Conservation (phyloP, 2,888 invertebrate genomes). For the Eurytoma adleriae region DNA sequence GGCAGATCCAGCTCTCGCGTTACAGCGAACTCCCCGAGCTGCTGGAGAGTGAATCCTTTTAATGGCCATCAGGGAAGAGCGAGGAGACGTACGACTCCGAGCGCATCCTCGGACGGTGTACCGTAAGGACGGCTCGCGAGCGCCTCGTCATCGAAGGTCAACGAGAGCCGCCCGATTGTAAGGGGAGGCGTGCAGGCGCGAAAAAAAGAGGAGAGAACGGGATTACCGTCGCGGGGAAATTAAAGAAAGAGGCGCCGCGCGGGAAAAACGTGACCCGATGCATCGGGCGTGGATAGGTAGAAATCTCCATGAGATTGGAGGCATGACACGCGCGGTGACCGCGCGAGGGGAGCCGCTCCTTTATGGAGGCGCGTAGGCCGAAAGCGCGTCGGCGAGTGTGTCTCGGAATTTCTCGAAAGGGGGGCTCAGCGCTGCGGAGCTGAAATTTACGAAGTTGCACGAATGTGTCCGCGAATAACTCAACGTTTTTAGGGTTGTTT, state of each 20-base stretch:
- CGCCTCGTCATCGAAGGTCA: not conserved
- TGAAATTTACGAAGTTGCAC: constrained; percentile 53
- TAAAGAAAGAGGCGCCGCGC: not conserved
- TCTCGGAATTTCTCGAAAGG: constrained; percentile 21
- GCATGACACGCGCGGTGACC: not conserved
- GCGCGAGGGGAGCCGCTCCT: not conserved
- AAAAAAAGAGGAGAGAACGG: not conserved
- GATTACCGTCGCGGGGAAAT: constrained; percentile 42
- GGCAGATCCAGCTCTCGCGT: constrained; percentile 32
- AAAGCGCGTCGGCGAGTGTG: not conserved
- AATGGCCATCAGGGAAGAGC: not conserved
- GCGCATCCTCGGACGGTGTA: constrained; percentile 35
- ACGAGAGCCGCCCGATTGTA: not conserved
- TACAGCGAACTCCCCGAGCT: constrained; percentile 53
- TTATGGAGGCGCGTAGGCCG: not conserved
- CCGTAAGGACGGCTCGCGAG: constrained; percentile 52
- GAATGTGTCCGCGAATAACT: constrained; percentile 53
- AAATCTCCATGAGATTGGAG: constrained; percentile 26
- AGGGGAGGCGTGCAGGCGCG: not conserved
- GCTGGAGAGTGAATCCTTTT: constrained; percentile 56
- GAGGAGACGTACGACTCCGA: not conserved
- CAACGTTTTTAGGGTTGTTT: constrained; percentile 47
- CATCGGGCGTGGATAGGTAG: constrained; percentile 57
- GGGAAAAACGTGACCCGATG: constrained; percentile 59
- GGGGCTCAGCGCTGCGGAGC: not conserved